These are phyloP conservation scores for Drosophila algonquin DNA, from an alignment of 2,888 invertebrate species.

Conservation along the genomic window DNA sequence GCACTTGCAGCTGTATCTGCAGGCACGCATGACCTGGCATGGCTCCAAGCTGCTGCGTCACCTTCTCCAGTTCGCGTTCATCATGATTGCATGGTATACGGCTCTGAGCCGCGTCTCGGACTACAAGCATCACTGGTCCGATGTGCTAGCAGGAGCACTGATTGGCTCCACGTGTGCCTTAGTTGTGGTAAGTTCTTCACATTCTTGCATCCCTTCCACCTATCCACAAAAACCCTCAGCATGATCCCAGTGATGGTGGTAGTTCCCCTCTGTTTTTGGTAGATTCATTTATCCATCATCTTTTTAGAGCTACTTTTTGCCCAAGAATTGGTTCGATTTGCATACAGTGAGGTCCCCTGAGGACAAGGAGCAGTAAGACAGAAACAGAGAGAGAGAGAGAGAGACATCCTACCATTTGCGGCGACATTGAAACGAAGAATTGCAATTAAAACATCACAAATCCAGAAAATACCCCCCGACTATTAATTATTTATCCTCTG, in stretches of 20 bases:
- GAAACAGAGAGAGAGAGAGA: conserved; percentile 27
- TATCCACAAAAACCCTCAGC: too few relatives aligned
- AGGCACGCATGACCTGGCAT: conserved; percentile 92
- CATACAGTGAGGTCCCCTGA: conserved; percentile 79
- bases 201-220: neutral
- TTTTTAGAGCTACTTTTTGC: conserved; percentile 80
- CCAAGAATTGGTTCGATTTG: conserved; percentile 82
- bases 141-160: conserved; percentile 93
- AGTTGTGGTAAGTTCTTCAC: conserved; percentile 87
- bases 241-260: neutral
- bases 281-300: conserved; percentile 51
- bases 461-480: conserved; percentile 19
- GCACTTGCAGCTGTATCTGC: conserved; percentile 91
- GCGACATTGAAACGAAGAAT: conserved; percentile 43
- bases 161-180: conserved; percentile 89
- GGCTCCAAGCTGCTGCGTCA: conserved; percentile 92
- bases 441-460: conserved; percentile 58
- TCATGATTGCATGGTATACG: conserved; percentile 93
- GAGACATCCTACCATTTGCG: conserved; percentile 15
- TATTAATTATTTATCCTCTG: conserved; percentile 30
- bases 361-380: conserved; percentile 42
- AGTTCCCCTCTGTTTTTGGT: neutral
- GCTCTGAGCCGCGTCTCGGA: conserved; percentile 96
- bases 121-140: conserved; percentile 99
- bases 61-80: conserved; percentile 91